Conservation (phyloP, 2,797 vertebrate species). For the Smutsia temminckii region DNA sequence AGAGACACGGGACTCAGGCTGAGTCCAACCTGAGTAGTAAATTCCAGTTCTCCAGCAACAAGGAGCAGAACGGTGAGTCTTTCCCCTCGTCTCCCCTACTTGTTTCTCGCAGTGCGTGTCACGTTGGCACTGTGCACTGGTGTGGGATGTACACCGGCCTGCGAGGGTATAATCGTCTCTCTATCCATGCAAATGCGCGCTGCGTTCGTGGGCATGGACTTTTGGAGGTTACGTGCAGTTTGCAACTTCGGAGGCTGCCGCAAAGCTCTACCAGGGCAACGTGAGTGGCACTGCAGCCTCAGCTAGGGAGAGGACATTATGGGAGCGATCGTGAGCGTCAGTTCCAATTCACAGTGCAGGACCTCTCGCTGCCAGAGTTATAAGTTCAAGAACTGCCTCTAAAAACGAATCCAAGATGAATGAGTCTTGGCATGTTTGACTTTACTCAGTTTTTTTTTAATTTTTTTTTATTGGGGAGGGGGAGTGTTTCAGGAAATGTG, state of each 20-base stretch:
- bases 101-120: not conserved
- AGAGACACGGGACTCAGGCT: constrained; percentile 89
- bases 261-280: not conserved
- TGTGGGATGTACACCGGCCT: not conserved
- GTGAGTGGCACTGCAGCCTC: not conserved
- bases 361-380: not conserved
- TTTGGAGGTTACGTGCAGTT: not conserved
- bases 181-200: not conserved
- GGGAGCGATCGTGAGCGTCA: constrained; percentile 22
- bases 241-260: constrained; percentile 49
- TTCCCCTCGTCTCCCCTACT: not conserved
- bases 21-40: constrained; percentile 94
- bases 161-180: not conserved
- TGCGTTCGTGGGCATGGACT: not conserved
- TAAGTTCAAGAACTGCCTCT: constrained; percentile 46
- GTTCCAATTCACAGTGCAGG: not conserved
- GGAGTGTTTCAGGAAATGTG: constrained; percentile 26
- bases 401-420: constrained; percentile 58
- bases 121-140: constrained; percentile 30
- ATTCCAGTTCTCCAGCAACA: constrained; percentile 90
- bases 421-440: constrained; percentile 63
- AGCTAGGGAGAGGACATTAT: not conserved
- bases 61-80: constrained; percentile 95
- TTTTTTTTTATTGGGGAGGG: not conserved
- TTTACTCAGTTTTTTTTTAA: not conserved